A percentile compares a stretch with the other conserved stretches of the same genome.
These are phyloP conservation scores for Ophthalmolycus amberensis DNA, from an alignment of 2,113 vertebrate genomes.

Conservation along the genomic window DNA sequence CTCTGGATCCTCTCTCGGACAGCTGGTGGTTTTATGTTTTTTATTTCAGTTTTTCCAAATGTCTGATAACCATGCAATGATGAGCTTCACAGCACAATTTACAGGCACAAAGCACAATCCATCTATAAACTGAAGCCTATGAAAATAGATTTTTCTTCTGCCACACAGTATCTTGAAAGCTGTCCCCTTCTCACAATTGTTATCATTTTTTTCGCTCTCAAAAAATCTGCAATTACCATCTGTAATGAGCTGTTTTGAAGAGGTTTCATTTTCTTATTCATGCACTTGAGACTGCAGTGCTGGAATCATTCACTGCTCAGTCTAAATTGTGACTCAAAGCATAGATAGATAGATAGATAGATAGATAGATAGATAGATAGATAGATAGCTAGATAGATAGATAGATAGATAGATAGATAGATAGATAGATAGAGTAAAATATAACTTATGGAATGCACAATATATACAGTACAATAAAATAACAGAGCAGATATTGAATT, in stretches of 20 bases:
- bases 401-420: background rate
- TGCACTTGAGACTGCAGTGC: background rate
- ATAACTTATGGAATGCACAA: no score
- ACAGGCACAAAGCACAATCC: slow-evolving; percentile 50
- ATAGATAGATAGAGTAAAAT: no score
- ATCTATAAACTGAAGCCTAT: slow-evolving; percentile 44
- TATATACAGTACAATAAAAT: no score
- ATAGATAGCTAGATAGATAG: background rate
- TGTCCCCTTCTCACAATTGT: slow-evolving; percentile 26
- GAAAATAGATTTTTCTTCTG: slow-evolving; percentile 52
- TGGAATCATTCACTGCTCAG: background rate
- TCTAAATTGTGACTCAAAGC: background rate
- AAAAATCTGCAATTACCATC: slow-evolving; percentile 40
- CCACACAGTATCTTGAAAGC: slow-evolving; percentile 32
- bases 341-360: background rate
- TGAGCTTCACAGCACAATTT: slow-evolving; percentile 41
- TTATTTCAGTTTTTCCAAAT: background rate
- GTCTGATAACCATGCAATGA: slow-evolving; percentile 35
- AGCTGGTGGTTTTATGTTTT: slow-evolving; percentile 40
- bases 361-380: no score
- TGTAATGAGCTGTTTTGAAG: slow-evolving; percentile 20
- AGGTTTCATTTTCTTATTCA: slow-evolving; percentile 19
- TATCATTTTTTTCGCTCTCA: slow-evolving; percentile 1
- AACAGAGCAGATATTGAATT: no score
- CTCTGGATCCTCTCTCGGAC: slow-evolving; percentile 10